Evolutionary conservation across 2,888 invertebrate genomes (phyloP), one percentile per base, ranked within the genome.

Genomic region (Heterodera filipjevi): DNA sequence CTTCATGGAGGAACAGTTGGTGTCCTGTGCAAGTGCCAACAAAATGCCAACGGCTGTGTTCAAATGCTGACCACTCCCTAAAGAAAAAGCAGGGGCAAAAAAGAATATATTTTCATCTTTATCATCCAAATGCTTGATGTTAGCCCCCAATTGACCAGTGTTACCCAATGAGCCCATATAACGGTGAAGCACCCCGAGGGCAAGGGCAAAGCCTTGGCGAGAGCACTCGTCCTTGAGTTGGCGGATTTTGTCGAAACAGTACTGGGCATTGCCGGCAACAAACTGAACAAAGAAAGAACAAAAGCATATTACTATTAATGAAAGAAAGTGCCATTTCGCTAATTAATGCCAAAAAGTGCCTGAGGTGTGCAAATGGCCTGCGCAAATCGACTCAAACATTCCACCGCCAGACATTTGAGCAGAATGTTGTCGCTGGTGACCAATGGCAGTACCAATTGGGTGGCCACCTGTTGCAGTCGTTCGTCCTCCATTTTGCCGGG

Each of bases 41-140:
- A 99, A 90, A 89, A 98, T 95, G 64, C 95, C 95, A 85, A 99
- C 94, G 89, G 95, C 96, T 2, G 96, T 95, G 89, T 94, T 95
- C 77, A 95, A 92, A 91, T 96, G 95, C 87, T 97, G 96, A 82
- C 95, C 95, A 2, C 95, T 95, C 59, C 59, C 59, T 59, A 27
- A n/a, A 59, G 46, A 16, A 8, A 49, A 49, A 49, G 19, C 39
- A 39, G 39, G 10, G 39, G 39, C 39, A 39, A 39, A 39, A 39
- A 6, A 39, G 39, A 3, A 39, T 39, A 39, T 39, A 39, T 39
- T 39, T 3, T 39, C 3, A 39, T 39, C n/a, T n/a, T n/a, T n/a
- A n/a, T n/a, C n/a, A n/a, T n/a, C n/a, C n/a, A n/a, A n/a, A n/a
- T n/a, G n/a, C n/a, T 39, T 39, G 39, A 39, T 39, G 39, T 39